Base-by-base conservation (phyloP, 1,140 invertebrate species). In the Akabosia matsudoensis region DNA sequence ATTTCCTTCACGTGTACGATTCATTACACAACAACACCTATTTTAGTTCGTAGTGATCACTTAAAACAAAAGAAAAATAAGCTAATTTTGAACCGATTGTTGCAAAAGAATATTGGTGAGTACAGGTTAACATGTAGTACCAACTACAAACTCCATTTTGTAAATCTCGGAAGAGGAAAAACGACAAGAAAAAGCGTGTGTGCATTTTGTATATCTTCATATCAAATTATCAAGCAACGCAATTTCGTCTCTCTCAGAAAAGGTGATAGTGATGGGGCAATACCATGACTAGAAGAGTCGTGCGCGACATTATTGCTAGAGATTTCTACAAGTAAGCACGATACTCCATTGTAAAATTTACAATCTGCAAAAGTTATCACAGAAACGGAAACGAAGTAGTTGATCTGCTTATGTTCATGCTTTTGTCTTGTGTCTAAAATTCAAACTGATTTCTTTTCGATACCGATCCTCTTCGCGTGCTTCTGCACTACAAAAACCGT, bases 111-210 rank as follows among this genome's bases (percentile, higher is more conserved):
- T n/a, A 3, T 56, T 56, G 13, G 10, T 22, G 61, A 67, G 61
- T 30, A 67, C 61, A 67, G 61, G 61, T 67, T 67, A 67, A 22
- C 30, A 31, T 7, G 3, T 28, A n/a, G 30, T 67, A 67, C 28
- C 61, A 67, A 67, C 31, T 30, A 67, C 61, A 30, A 67, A 67
- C 61, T 67, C 61, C 28, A 24, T 67, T 67, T n/a, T n/a, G n/a
- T n/a, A n/a, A n/a, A 30, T 67, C 61, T 67, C 61, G 61, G 61
- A 67, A 67, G 28, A 61, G 14, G 7, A 14, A 24, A 61, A 61
- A 22, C 10, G n/a, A 51, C 10, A 51, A 24, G 24, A 61, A 61
- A 22, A 61, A 61, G 24, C n/a, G n/a, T n/a, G n/a, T n/a, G n/a
- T n/a, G n/a, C n/a, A n/a, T n/a, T n/a, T n/a, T n/a, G n/a, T n/a